Evolutionary conservation across 2,888 invertebrate genomes (phyloP), one percentile per base, ranked within the genome.

Genomic region (Dicranocentrus wangi): DNA sequence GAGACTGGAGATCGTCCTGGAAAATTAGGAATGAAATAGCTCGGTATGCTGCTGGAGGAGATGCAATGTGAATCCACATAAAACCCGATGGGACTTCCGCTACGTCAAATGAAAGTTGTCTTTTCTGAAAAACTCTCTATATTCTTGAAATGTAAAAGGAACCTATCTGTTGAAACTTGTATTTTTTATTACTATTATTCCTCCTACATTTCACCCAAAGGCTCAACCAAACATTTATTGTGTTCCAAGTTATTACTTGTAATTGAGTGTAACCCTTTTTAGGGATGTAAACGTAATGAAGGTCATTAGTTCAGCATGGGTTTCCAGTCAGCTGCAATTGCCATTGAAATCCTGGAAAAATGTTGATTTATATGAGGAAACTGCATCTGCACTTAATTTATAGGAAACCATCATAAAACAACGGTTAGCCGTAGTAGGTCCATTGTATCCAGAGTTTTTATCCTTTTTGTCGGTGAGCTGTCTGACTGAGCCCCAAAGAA

Each of bases 231-330:
- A 32, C 32, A 32, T 32, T n/a, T 32, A 32, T 32, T 32, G 3
- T 15, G 5, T 47, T 47, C 47, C 8, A 15, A 17, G 5, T 21
- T 60, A 7, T 17, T 61, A 28, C 39, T 61, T 61, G 61, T 39
- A 61, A 61, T 61, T 28, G 61, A 61, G 61, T 61, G 61, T 61
- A 61, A 61, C 61, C 61, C 61, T 61, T 61, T 61, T 61, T 13
- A 15, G 7, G 3, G 32, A 61, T 61, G 61, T 32, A 61, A 61
- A 32, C 32, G 61, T 61, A 61, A 61, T 61, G 61, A 61, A 61
- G 61, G 61, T 61, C 61, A 61, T 61, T 61, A 61, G 28, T 61
- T 7, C 61, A 61, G 5, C 58, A 58, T 58, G 61, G 39, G 61
- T 61, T 39, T 25, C 32, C 15, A 61, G 61, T 61, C 61, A 61